These are phyloP conservation scores for Habrosyne pyritoides DNA, from an alignment of 2,888 invertebrate species.

Conservation along the genomic window DNA sequence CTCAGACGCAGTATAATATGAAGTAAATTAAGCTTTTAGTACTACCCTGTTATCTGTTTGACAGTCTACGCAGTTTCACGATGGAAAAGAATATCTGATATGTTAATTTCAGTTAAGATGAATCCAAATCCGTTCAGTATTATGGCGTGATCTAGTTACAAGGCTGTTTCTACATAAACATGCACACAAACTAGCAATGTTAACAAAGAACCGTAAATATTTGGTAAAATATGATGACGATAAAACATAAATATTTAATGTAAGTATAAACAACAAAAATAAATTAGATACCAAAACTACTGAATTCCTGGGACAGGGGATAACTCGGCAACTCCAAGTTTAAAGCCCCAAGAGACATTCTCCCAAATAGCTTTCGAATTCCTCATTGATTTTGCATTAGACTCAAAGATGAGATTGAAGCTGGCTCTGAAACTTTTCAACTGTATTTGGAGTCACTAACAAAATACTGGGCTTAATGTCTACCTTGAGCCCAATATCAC, in stretches of 20 bases:
- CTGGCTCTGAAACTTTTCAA: not conserved
- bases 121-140: not conserved
- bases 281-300: slow-evolving; percentile 4
- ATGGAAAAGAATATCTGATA: too few species aligned
- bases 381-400: slow-evolving; percentile 10
- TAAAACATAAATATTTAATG: not conserved
- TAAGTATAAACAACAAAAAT: not conserved
- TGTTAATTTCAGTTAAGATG: not conserved
- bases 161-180: too few species aligned
- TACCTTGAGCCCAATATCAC: not conserved
- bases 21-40: not conserved
- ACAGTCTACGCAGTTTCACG: too few species aligned
- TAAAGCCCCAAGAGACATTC: slow-evolving; percentile 7
- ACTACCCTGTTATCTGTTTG: too few species aligned
- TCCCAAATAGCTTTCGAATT: not conserved
- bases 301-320: slow-evolving; percentile 5
- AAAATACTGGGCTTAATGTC: not conserved
- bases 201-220: too few species aligned
- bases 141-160: not conserved
- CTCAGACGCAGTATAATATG: not conserved
- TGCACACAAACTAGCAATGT: too few species aligned
- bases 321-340: slow-evolving; percentile 5
- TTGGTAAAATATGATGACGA: too few species aligned
- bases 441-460: not conserved
- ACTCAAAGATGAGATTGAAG: not conserved